Percentiles rank a stretch among this genome's conserved stretches.
These are phyloP conservation scores for Dryomyza anilis DNA, from an alignment of 2,888 invertebrate genomes.

Conservation along the genomic window DNA sequence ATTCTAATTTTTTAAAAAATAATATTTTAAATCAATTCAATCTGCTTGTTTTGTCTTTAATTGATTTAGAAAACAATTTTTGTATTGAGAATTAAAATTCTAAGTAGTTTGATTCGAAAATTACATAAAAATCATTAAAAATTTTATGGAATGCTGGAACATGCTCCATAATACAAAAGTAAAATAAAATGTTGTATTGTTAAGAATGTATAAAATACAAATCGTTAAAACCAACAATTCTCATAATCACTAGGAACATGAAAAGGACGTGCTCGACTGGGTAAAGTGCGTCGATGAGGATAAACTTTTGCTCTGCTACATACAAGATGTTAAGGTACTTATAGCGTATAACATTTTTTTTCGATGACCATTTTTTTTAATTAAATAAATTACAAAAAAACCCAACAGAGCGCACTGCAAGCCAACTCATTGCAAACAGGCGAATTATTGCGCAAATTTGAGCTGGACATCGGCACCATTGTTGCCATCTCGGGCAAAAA, in stretches of 20 bases:
- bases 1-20: not conserved
- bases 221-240: no score
- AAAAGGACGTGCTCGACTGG: slow-evolving; percentile 89
- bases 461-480: slow-evolving; percentile 86
- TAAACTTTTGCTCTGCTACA: slow-evolving; percentile 85
- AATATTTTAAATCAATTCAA: no score
- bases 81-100: no score
- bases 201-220: no score
- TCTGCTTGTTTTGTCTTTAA: no score
- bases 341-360: not conserved
- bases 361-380: not conserved
- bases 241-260: slow-evolving; percentile 76
- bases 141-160: no score
- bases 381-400: not conserved
- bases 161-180: no score
- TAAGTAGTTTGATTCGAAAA: no score
- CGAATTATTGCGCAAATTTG: slow-evolving; percentile 72
- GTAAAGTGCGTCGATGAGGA: slow-evolving; percentile 82
- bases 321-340: slow-evolving; percentile 92
- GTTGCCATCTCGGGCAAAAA: slow-evolving; percentile 84
- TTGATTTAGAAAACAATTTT: no score
- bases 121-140: no score
- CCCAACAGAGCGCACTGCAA: slow-evolving; percentile 78
- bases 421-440: slow-evolving; percentile 78
- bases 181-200: no score